phyloP scores from a whole-genome alignment of 92 coral and sea anemone genomes.

The Parazoanthus atlanticus region DNA sequence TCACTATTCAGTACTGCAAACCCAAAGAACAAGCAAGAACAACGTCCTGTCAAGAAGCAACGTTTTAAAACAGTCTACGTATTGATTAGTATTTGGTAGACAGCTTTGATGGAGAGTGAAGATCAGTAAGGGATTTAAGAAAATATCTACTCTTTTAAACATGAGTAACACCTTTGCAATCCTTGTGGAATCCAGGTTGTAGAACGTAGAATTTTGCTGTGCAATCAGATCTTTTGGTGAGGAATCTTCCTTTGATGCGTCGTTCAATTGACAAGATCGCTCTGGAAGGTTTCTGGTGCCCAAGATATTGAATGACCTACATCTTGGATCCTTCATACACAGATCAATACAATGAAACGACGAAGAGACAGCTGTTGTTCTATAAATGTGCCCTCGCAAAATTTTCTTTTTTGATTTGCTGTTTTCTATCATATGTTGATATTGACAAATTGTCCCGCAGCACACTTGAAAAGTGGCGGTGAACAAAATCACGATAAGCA shows the following conservation, averaged over 20 bases:
- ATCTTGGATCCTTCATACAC: slow-evolving; percentile 21
- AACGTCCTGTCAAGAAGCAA: too few species aligned
- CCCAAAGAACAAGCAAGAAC: too few species aligned
- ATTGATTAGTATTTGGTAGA: too few species aligned
- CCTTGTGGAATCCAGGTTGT: slow-evolving; percentile 4
- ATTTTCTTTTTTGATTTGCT: neutral
- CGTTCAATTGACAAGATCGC: slow-evolving; percentile 17
- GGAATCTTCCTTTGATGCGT: neutral
- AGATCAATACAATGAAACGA: slow-evolving; percentile 8
- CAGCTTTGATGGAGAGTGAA: too few species aligned
- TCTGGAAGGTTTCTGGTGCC: neutral
- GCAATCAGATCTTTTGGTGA: neutral
- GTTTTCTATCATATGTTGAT: neutral
- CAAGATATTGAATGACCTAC: slow-evolving; percentile 7
- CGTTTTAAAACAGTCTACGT: too few species aligned
- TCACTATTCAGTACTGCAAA: too few species aligned
- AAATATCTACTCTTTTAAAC: too few species aligned
- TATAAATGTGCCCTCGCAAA: slow-evolving; percentile 1
- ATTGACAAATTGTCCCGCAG: neutral
- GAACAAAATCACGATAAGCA: neutral
- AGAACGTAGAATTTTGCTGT: slow-evolving; percentile 17
- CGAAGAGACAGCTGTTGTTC: neutral
- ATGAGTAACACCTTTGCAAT: slow-evolving; percentile 12
- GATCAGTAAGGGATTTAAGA: too few species aligned
- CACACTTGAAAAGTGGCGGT: neutral